Evolutionary conservation across 2,888 invertebrate species (phyloP), one percentile per base, ranked within the genome.

Genomic region (Pheosia gnoma): DNA sequence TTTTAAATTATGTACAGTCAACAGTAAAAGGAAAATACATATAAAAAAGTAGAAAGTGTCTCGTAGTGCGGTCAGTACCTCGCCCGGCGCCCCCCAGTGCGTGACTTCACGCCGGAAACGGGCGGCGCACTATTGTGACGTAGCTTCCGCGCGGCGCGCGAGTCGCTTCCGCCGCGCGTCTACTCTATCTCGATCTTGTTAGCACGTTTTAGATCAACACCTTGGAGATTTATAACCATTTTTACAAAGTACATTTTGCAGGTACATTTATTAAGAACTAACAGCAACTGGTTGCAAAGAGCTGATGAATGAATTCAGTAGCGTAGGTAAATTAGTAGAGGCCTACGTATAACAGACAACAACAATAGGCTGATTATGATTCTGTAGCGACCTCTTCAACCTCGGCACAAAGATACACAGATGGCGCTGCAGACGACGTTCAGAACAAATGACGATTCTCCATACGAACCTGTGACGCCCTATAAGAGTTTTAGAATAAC

Each of bases 71-170:
- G 74, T 77, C 79, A 79, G 78, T 78, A 78, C 74, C 53, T 64
- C 57, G 70, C 64, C 58, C 47, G 9, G 36, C 58, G 68, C 58
- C 78, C 78, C 76, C 78, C 79, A 81, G 82, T 87, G 89, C 90
- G 90, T 91, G 89, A 89, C 90, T 83, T 72, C 70, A 69, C 66
- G 78, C 82, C 86, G 87, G 84, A 83, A 84, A 80, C 84, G 84
- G 85, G 77, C 75, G 79, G 78, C 74, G 77, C 75, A 79, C 81
- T 75, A 80, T 81, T 78, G 74, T 78, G 71, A 75, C 75, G 71
- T 76, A 66, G 80, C 79, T 87, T 88, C 89, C 89, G 88, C 82
- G 81, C 80, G 75, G 75, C 82, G 82, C 82, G 80, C 71, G 58
- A 66, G 61, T 69, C 61, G 78, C 66, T 74, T 84, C 84, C 84